Conservation (phyloP, 1,140 invertebrate genomes). For the Linepithema humile region DNA sequence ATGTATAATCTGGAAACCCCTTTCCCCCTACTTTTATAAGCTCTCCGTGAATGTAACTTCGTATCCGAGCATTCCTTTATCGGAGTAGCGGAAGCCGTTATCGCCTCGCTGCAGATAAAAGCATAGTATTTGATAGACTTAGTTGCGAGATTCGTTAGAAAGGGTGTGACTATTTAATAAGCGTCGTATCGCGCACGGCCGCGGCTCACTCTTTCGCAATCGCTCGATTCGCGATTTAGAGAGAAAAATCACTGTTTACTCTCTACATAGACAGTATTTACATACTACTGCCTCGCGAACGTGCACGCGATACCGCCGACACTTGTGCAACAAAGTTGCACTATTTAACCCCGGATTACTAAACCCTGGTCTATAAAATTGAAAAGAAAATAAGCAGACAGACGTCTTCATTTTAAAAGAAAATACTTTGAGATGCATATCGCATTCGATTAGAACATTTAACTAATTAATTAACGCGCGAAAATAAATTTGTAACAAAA, state of each 20-base stretch:
- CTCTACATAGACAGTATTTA: constrained; percentile 4
- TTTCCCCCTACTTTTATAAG: constrained; percentile 57
- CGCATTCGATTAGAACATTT: neutral
- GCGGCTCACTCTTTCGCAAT: constrained; percentile 25
- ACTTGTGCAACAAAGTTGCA: neutral
- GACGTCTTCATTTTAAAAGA: neutral
- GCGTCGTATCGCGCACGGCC: constrained; percentile 1
- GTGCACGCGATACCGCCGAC: neutral
- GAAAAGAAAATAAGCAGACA: neutral
- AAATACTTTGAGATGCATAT: neutral
- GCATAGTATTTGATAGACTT: constrained; percentile 59
- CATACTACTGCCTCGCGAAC: neutral
- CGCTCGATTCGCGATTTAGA: neutral
- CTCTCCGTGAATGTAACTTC: constrained; percentile 39
- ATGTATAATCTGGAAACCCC: constrained; percentile 50
- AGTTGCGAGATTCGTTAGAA: constrained; percentile 63
- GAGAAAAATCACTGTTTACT: constrained; percentile 16
- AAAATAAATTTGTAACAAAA: neutral
- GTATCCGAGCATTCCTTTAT: constrained; percentile 67
- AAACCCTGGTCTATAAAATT: neutral
- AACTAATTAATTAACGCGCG: neutral
- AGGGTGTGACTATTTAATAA: constrained; percentile 66
- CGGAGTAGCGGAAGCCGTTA: constrained; percentile 74
- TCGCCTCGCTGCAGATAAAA: constrained; percentile 64
- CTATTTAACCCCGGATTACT: neutral